These are phyloP conservation scores for Catocala nupta DNA, from an alignment of 2,888 invertebrate genomes.

Conservation along the genomic window DNA sequence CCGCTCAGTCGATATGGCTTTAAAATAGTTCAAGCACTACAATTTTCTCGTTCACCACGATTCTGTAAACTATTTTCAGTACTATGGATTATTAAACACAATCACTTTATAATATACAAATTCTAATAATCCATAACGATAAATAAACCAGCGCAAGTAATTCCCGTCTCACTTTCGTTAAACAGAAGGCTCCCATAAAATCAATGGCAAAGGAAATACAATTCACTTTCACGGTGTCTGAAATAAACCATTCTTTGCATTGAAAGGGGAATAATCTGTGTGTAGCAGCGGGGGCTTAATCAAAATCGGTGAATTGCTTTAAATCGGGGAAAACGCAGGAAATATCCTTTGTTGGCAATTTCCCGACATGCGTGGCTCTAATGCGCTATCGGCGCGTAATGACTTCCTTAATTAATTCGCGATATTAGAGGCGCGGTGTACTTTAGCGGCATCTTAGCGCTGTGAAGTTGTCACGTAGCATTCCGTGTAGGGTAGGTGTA, in stretches of 20 bases:
- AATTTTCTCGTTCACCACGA: background rate
- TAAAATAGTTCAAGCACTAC: conserved; percentile 11
- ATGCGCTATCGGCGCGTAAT: conserved; percentile 85
- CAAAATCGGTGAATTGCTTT: conserved; percentile 87
- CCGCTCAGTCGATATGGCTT: conserved; percentile 34
- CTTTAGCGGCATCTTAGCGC: conserved; percentile 37
- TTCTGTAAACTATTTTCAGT: background rate
- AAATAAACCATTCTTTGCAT: conserved; percentile 86
- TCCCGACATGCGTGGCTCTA: conserved; percentile 84
- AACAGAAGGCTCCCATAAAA: conserved; percentile 69
- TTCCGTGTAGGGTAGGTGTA: too few species aligned
- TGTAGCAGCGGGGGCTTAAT: conserved; percentile 85
- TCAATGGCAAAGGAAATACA: conserved; percentile 84
- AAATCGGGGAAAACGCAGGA: conserved; percentile 87
- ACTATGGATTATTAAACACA: background rate
- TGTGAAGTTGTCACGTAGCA: conserved; percentile 15
- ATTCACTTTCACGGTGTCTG: conserved; percentile 85
- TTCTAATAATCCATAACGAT: conserved; percentile 44
- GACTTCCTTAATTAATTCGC: conserved; percentile 87
- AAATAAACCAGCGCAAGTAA: conserved; percentile 37
- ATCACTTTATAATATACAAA: conserved; percentile 28
- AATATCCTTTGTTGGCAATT: conserved; percentile 86
- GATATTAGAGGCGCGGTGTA: conserved; percentile 63
- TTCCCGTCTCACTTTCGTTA: conserved; percentile 58
- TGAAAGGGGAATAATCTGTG: conserved; percentile 87